Base-by-base conservation (phyloP, 2,888 invertebrate species). In the Prosopocoilus inquinatus region DNA sequence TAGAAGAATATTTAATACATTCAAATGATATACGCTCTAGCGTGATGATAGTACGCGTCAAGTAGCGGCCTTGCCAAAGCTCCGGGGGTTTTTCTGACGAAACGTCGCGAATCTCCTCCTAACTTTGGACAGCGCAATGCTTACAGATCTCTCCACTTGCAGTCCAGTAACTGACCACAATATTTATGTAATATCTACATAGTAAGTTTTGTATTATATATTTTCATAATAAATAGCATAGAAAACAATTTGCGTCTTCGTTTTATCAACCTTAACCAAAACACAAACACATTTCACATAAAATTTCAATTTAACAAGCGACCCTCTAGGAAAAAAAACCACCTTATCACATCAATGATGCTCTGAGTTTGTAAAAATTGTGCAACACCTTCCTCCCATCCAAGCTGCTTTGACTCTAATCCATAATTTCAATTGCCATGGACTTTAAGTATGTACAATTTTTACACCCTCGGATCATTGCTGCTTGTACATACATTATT, bases 151-250 rank as follows among this genome's bases (percentile, higher is more conserved):
- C 73, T 73, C 75, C 73, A 75, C 74, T 67, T 74, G 75, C 75
- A 76, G 76, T 76, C 75, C 77, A 76, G 74, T 75, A 75, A 73
- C 72, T 75, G 78, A 77, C 78, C 78, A 78, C 76, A 73, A 73
- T 72, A 70, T 67, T 68, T 72, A 70, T 64, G 60, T 61, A 68
- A 69, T 70, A 65, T 68, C 68, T 64, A 68, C 75, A 75, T 78
- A 78, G 77, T 75, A 76, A 77, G 76, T 78, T 78, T 78, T 78
- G 78, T 78, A 78, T 76, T 78, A 78, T 78, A 78, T 78, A 78
- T 78, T 78, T 78, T 78, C 78, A 77, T 78, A 78, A 78, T 78
- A 78, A 78, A 78, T 77, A 77, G 78, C 68, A 72, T 77, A 78
- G 77, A 78, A 78, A 78, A 77, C 65, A 53, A 9, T n/a, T 43